Evolutionary conservation across 1,140 invertebrate species (phyloP).

Genomic region (Saccostrea cuccullata): DNA sequence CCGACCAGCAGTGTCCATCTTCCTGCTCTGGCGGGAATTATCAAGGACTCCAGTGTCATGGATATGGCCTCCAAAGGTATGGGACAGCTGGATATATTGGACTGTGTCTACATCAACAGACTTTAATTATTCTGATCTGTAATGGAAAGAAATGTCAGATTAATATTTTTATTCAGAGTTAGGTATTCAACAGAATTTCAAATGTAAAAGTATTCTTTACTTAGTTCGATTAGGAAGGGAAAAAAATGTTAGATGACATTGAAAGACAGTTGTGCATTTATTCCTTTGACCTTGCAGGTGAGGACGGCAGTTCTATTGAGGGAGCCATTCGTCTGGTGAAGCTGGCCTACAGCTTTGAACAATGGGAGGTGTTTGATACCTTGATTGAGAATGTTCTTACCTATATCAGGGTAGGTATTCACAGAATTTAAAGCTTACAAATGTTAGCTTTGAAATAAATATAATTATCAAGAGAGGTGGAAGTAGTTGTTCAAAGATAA

Average conservation of each 20-base stretch:
- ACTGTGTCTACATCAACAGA: neutral
- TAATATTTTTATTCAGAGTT: neutral
- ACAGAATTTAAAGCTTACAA: no score
- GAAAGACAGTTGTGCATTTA: neutral
- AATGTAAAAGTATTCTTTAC: neutral
- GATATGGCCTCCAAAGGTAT: constrained; percentile 73
- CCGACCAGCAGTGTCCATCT: constrained; percentile 62
- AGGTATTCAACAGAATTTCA: neutral
- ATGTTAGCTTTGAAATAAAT: no score
- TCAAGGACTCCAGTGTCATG: constrained; percentile 63
- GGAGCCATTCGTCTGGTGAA: constrained; percentile 75
- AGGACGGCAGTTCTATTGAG: constrained; percentile 73
- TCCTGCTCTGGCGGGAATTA: constrained; percentile 63
- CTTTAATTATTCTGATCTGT: neutral
- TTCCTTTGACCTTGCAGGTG: constrained; percentile 61
- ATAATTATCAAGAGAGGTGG: no score
- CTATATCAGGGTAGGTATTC: constrained; percentile 68
- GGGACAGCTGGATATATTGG: neutral
- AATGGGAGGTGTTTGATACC: constrained; percentile 76
- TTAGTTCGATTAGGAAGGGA: neutral
- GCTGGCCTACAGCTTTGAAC: constrained; percentile 77
- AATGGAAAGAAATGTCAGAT: neutral
- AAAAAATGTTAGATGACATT: neutral
- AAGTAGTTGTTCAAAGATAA: no score
- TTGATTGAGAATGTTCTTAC: constrained; percentile 68